A percentile compares a stretch with the other conserved stretches of the same genome.
These are phyloP conservation scores for Caranx melampygus DNA, from an alignment of 2,113 vertebrate genomes.

Conservation along the genomic window DNA sequence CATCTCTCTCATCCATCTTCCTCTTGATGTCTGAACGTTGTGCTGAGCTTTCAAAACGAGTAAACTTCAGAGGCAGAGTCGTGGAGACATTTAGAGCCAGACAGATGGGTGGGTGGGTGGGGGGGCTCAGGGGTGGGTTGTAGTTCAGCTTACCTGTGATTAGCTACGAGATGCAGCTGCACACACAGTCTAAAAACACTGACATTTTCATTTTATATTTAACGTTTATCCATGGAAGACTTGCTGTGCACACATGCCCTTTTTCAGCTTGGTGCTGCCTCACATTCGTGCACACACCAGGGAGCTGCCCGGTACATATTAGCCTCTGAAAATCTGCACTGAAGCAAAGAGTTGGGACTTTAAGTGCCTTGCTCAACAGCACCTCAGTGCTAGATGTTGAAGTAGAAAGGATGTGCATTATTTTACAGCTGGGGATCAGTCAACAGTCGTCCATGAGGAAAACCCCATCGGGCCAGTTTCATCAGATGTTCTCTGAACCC, in stretches of 20 bases:
- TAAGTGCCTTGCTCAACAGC: slow-evolving; percentile 56
- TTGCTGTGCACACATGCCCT: slow-evolving; percentile 73
- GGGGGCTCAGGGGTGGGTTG: neutral
- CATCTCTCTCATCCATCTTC: neutral
- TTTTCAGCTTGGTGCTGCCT: slow-evolving; percentile 46
- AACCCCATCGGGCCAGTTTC: neutral
- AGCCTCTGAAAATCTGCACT: slow-evolving; percentile 35
- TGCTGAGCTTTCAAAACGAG: neutral
- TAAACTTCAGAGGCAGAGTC: neutral
- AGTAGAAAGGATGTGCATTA: slow-evolving; percentile 1
- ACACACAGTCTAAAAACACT: slow-evolving; percentile 64
- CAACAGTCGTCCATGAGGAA: neutral
- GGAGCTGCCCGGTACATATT: slow-evolving; percentile 48
- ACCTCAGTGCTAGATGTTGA: slow-evolving; percentile 9
- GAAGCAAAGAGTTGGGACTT: slow-evolving; percentile 14
- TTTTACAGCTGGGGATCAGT: slow-evolving; percentile 26
- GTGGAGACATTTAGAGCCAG: slow-evolving; percentile 17
- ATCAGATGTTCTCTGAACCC: too few relatives aligned
- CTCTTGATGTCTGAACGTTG: neutral
- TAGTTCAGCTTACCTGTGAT: slow-evolving; percentile 43
- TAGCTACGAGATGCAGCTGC: slow-evolving; percentile 13
- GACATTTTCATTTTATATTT: slow-evolving; percentile 72
- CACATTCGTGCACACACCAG: slow-evolving; percentile 49
- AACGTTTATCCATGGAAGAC: slow-evolving; percentile 63
- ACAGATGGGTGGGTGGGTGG: slow-evolving; percentile 16